Percentiles rank a stretch among this genome's conserved stretches.
Conservation (phyloP, 2,113 vertebrate species). For the Pavo muticus region DNA sequence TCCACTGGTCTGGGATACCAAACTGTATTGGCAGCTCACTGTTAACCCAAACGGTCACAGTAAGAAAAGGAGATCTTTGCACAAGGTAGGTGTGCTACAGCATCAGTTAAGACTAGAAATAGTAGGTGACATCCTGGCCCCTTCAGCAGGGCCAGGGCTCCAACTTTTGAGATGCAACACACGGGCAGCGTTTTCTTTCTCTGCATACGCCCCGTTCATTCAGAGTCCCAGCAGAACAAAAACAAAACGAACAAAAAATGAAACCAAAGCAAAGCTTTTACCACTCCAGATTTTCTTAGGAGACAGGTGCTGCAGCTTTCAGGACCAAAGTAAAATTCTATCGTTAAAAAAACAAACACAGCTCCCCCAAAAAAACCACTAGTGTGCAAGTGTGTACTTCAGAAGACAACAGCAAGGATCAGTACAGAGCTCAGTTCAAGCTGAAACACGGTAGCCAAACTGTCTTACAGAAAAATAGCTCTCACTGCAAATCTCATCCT, state of each 20-base stretch:
- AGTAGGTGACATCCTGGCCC: background rate
- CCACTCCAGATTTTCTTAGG: constrained; percentile 30
- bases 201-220: background rate
- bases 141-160: background rate
- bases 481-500: constrained; percentile 14
- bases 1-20: constrained; percentile 30
- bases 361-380: background rate
- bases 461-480: background rate
- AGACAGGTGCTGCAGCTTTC: constrained; percentile 49
- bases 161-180: constrained; percentile 35
- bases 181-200: background rate
- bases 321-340: background rate
- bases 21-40: background rate
- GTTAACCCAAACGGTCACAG: constrained; percentile 27
- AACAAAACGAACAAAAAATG: background rate
- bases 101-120: constrained; percentile 54
- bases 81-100: constrained; percentile 7
- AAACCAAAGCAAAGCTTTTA: constrained; percentile 51
- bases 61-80: constrained; percentile 9
- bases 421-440: background rate
- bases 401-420: background rate
- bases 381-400: constrained; percentile 54
- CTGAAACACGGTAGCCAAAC: constrained; percentile 13
- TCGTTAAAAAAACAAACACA: background rate
- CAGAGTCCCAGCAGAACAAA: constrained; percentile 46